These are phyloP conservation scores for Hylaea fasciaria DNA, from an alignment of 2,888 invertebrate species.

Conservation along the genomic window DNA sequence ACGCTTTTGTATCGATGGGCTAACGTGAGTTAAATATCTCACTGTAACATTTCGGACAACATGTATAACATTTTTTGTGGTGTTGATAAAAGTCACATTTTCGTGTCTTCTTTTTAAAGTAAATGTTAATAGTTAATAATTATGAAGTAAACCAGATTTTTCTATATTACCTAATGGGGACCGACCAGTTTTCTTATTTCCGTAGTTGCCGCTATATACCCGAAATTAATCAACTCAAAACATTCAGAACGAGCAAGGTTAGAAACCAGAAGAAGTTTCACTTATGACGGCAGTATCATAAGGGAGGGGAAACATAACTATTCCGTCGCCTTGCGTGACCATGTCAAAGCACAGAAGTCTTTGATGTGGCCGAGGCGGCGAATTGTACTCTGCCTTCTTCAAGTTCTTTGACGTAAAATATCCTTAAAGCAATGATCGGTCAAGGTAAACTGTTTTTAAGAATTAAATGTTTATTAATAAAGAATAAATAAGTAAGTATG, in stretches of 20 bases:
- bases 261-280: no score
- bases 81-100: not conserved
- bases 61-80: not conserved
- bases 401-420: not conserved
- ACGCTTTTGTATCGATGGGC: constrained; percentile 5
- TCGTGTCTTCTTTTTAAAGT: no score
- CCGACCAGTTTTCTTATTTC: no score
- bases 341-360: not conserved
- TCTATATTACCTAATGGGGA: no score
- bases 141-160: no score
- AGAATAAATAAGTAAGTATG: constrained; percentile 3
- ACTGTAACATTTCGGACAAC: not conserved
- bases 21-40: constrained; percentile 4
- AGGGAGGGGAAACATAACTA: not conserved
- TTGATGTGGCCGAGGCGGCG: no score
- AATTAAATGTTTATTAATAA: constrained; percentile 3
- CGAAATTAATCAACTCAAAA: no score
- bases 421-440: not conserved
- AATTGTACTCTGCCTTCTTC: no score
- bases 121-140: no score
- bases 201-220: no score
- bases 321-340: not conserved
- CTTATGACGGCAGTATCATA: not conserved
- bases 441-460: constrained; percentile 13
- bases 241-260: no score